Evolutionary conservation across 2,888 invertebrate species (phyloP), one percentile per base, ranked within the genome.

Genomic region (Phoenoteleia sp.): DNA sequence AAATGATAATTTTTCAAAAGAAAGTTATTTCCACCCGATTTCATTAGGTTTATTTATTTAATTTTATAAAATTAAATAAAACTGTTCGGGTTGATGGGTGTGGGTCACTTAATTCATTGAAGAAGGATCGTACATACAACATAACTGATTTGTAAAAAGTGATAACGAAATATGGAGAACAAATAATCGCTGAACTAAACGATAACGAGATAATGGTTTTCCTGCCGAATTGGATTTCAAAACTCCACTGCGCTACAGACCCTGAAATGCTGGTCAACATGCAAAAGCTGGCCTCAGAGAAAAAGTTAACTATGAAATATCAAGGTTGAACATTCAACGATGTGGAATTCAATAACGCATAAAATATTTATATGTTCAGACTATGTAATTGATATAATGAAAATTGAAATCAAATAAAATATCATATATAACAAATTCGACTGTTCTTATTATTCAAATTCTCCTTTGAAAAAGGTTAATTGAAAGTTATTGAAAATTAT

Each of bases 241-340:
- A 60, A 21, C 21, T 60, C 3, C 39, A 21, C n/a, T 39, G 21
- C 21, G 21, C 19, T 15, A 21, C 58, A 21, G 58, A 60, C 11
- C 39, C 36, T 13, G 39, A 60, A 1, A 36, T 60, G 58, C 11
- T 60, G 21, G 0, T 5, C 1, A 21, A 39, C 19, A 36, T 39
- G 39, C 27, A 56, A 56, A 29, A 56, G 17, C 58, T 60, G 7
- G 58, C 39, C 2, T 36, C 1, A 13, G 58, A 60, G 15, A 60
- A 60, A 4, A 60, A 60, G 13, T 39, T 60, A 21, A 39, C 13
- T 21, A 60, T 60, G 39, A 60, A 60, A 33, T 60, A 60, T 39
- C 13, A 36, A 21, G 58, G 58, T 6, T 36, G 58, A 39, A 39
- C 9, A 4, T 60, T 33, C 21, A 60, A 39, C 58, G 39, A 39